Conservation (phyloP, 2,113 vertebrate genomes). For the Heterocephalus glaber region DNA sequence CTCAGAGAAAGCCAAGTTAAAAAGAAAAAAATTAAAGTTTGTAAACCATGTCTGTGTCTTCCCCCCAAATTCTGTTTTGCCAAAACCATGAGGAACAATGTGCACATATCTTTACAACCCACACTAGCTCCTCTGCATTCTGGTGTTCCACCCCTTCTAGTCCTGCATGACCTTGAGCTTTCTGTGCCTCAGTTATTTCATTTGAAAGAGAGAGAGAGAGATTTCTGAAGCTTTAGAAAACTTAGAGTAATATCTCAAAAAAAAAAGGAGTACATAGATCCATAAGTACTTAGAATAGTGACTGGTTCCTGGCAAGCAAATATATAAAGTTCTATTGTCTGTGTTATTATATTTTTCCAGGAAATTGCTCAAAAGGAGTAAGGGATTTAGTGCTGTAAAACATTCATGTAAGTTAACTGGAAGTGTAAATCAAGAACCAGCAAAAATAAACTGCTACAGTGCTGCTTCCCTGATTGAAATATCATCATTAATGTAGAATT, state of each 20-base stretch:
- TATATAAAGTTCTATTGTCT: background rate
- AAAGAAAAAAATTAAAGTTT: background rate
- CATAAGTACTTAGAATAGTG: background rate
- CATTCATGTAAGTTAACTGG: background rate
- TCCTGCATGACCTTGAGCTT: background rate
- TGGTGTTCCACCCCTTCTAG: background rate
- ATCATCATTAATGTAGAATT: background rate
- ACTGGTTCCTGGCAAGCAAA: background rate
- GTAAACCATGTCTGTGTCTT: background rate
- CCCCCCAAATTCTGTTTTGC: background rate
- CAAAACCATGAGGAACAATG: background rate
- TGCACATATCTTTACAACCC: background rate
- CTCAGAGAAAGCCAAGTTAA: background rate
- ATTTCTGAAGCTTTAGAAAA: background rate
- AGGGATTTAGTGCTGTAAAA: background rate
- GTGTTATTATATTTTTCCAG: background rate
- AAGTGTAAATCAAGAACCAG: background rate
- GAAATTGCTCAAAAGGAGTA: conserved; percentile 1
- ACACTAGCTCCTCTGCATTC: background rate
- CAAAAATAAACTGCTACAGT: background rate
- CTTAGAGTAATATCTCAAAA: background rate
- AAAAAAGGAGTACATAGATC: background rate
- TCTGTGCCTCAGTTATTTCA: background rate
- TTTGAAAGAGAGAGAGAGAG: background rate
- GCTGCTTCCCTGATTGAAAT: background rate